Conservation (phyloP, 2,113 vertebrate genomes). For the Cisticola juncidis region DNA sequence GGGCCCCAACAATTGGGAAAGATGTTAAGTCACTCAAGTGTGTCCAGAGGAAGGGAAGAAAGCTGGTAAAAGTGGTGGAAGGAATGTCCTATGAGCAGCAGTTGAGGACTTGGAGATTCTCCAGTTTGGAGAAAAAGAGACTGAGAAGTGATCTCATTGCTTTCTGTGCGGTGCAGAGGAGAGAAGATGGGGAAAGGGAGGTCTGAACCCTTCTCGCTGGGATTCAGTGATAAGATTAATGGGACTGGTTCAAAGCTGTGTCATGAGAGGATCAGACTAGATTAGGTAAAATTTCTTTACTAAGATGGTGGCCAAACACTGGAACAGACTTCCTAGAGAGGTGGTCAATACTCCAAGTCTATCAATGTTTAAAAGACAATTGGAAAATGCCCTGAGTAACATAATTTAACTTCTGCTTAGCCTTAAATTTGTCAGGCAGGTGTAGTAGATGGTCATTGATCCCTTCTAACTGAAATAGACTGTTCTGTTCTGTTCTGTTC, state of each 20-base stretch:
- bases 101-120: neutral
- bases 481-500: neutral
- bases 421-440: neutral
- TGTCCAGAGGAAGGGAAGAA: neutral
- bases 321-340: neutral
- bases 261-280: neutral
- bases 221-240: accelerated
- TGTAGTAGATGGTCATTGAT: neutral
- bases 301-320: neutral
- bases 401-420: neutral
- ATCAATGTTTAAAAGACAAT: neutral
- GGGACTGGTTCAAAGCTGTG: neutral
- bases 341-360: accelerated
- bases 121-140: neutral
- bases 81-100: neutral
- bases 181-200: neutral
- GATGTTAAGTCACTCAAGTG: neutral
- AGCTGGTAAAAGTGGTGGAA: neutral
- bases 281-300: neutral
- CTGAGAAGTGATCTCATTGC: accelerated
- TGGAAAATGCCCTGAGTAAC: neutral
- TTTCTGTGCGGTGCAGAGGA: neutral
- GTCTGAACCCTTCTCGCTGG: neutral
- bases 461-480: neutral
- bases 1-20: neutral